Conservation (phyloP, 2,888 invertebrate species). For the Nemoura dubitans region DNA sequence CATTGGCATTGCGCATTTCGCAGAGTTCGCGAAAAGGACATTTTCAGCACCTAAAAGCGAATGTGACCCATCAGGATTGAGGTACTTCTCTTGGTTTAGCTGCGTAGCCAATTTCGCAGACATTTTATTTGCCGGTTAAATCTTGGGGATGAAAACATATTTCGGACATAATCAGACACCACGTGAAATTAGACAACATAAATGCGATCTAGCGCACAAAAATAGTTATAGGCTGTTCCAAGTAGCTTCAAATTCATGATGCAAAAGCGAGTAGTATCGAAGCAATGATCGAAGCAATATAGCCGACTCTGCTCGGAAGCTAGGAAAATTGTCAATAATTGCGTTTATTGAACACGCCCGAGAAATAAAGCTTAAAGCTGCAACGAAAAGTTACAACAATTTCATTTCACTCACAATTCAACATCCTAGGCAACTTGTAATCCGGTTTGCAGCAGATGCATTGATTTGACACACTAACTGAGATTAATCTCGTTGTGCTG, state of each 20-base stretch:
- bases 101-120: not conserved
- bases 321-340: not conserved
- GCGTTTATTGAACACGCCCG: not conserved
- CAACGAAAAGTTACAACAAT: not conserved
- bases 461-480: not conserved
- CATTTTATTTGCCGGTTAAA: too few species aligned
- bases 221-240: too few species aligned
- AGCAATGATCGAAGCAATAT: too few species aligned
- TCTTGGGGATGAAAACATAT: too few species aligned
- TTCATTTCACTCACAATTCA: not conserved
- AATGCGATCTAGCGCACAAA: too few species aligned
- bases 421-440: not conserved
- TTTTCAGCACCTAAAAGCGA: not conserved
- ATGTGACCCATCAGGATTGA: not conserved
- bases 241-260: too few species aligned
- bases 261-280: too few species aligned
- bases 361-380: not conserved
- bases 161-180: too few species aligned
- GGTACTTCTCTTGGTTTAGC: not conserved
- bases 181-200: too few species aligned
- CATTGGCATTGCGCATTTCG: not conserved
- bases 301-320: too few species aligned
- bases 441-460: slow-evolving; percentile 3
- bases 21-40: not conserved
- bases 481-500: not conserved